These are phyloP conservation scores for Sebastes glaucus DNA, from an alignment of 2,797 vertebrate species.

Conservation along the genomic window DNA sequence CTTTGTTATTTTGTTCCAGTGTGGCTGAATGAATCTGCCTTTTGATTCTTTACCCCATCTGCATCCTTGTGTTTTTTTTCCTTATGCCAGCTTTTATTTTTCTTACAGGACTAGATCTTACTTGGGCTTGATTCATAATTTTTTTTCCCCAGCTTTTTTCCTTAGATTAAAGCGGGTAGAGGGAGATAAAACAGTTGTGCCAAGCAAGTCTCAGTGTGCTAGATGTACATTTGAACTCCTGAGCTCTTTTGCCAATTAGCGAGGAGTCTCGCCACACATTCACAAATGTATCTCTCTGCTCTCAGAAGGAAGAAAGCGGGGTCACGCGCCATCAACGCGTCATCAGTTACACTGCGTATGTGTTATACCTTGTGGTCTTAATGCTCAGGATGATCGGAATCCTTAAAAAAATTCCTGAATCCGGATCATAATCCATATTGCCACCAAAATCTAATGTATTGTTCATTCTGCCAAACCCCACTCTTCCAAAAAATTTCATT, in stretches of 20 bases:
- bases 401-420: no score
- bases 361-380: no score
- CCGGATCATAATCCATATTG: no score
- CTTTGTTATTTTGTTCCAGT: slow-evolving; percentile 19
- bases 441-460: no score
- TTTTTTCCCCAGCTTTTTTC: background rate
- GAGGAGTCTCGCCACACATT: no score
- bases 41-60: slow-evolving; percentile 3
- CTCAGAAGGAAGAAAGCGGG: no score
- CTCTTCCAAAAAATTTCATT: no score
- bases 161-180: background rate
- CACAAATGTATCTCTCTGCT: no score
- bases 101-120: slow-evolving; percentile 13
- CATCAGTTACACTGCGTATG: no score
- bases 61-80: background rate
- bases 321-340: no score
- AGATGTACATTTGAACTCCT: slow-evolving; percentile 48
- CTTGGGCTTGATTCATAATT: slow-evolving; percentile 3
- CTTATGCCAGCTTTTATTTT: slow-evolving; percentile 29
- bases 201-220: slow-evolving; percentile 27
- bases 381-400: no score
- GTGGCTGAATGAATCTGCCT: background rate
- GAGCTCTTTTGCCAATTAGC: slow-evolving; percentile 52
- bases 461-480: no score
- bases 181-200: slow-evolving; percentile 25